phyloP scores from a whole-genome alignment of 2,888 invertebrate species.

The Prenolepis imparis region DNA sequence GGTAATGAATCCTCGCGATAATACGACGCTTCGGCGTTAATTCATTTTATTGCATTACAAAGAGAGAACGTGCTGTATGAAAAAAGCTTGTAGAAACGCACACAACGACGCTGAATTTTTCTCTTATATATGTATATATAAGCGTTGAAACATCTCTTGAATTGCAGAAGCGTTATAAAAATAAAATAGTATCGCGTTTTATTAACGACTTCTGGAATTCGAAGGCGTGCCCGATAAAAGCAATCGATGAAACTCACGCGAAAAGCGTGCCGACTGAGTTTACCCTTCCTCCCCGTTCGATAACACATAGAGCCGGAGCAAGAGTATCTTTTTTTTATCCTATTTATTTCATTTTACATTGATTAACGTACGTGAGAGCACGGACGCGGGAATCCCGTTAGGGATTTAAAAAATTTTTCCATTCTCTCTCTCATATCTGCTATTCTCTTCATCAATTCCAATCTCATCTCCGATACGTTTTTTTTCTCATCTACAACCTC shows the following conservation, averaged over 20 bases:
- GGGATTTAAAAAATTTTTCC: constrained; percentile 39
- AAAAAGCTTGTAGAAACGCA: constrained; percentile 16
- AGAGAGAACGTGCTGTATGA: background rate
- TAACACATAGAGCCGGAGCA: constrained; percentile 7
- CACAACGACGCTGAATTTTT: background rate
- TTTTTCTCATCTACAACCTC: constrained; percentile 8
- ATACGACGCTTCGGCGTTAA: background rate
- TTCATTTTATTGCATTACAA: background rate
- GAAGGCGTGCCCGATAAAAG: constrained; percentile 39
- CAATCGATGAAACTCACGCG: constrained; percentile 49
- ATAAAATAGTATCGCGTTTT: constrained; percentile 45
- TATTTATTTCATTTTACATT: constrained; percentile 54
- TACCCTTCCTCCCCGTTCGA: constrained; percentile 2
- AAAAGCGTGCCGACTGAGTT: constrained; percentile 45
- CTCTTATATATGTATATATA: background rate
- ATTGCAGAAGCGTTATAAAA: constrained; percentile 43
- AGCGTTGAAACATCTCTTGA: constrained; percentile 17
- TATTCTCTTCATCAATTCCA: constrained; percentile 44
- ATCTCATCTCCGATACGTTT: constrained; percentile 26
- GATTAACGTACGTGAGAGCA: constrained; percentile 39
- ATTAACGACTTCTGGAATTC: constrained; percentile 47
- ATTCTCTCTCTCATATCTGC: constrained; percentile 12
- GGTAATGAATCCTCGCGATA: background rate
- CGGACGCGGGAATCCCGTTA: constrained; percentile 12
- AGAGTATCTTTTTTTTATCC: constrained; percentile 21